phyloP scores from a whole-genome alignment of 2,113 vertebrate genomes.

The Gadus macrocephalus region DNA sequence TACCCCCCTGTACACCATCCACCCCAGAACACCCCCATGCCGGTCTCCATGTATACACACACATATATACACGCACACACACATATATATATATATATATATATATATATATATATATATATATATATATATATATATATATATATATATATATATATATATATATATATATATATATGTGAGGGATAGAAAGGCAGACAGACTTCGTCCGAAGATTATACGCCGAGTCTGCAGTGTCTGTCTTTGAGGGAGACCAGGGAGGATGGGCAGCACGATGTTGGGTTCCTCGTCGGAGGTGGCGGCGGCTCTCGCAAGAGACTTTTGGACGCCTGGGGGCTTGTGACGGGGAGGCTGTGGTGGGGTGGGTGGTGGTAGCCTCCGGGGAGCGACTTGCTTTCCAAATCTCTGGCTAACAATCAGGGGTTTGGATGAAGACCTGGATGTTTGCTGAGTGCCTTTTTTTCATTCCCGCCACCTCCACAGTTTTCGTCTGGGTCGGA shows the following conservation, averaged over 20 bases:
- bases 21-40: neutral
- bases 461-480: slow-evolving; percentile 32
- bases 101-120: too few relatives aligned
- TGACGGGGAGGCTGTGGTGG: neutral
- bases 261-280: slow-evolving; percentile 18
- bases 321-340: neutral
- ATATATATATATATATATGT: slow-evolving; percentile 12
- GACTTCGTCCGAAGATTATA: slow-evolving; percentile 46
- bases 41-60: slow-evolving; percentile 50
- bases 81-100: slow-evolving; percentile 50
- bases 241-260: slow-evolving; percentile 32
- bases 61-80: slow-evolving; percentile 56
- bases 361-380: neutral
- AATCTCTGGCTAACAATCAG: slow-evolving; percentile 37
- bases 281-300: slow-evolving; percentile 48
- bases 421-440: slow-evolving; percentile 45
- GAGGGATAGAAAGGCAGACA: slow-evolving; percentile 51
- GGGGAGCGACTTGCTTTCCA: neutral
- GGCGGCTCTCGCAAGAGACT: slow-evolving; percentile 33
- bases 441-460: slow-evolving; percentile 18
- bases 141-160: slow-evolving; percentile 45
- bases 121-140: slow-evolving; percentile 41
- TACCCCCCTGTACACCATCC: slow-evolving; percentile 32
- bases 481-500: slow-evolving; percentile 33
- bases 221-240: slow-evolving; percentile 40